A percentile compares a stretch with the other conserved stretches of the same genome.
phyloP scores from a whole-genome alignment of 2,113 vertebrate species.

The Epinephelus fuscoguttatus region DNA sequence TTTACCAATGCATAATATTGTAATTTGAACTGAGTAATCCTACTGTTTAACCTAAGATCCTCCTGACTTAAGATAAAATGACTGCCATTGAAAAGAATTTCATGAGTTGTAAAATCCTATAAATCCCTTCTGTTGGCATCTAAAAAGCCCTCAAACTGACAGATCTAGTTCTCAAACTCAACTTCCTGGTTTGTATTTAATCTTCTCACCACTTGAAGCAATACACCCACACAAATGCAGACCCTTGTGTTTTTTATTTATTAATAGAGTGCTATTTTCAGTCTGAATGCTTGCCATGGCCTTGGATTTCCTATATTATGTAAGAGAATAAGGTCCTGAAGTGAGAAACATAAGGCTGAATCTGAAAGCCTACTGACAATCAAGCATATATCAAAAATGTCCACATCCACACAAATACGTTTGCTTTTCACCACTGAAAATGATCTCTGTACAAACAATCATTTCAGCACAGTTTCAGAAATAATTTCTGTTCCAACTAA shows the following conservation, averaged over 20 bases:
- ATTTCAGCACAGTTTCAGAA: too few species aligned
- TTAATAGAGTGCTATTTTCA: background rate
- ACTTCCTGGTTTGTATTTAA: background rate
- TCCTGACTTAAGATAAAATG: background rate
- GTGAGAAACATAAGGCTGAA: background rate
- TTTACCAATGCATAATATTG: too few species aligned
- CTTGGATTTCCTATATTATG: background rate
- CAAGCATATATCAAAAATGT: too few species aligned
- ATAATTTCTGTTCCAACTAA: too few species aligned
- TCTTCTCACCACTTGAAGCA: background rate
- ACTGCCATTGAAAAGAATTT: background rate
- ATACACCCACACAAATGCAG: background rate
- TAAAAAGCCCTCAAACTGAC: background rate
- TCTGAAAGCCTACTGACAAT: background rate
- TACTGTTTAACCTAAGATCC: too few species aligned
- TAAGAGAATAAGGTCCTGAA: background rate
- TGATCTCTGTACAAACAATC: too few species aligned
- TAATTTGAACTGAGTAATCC: background rate
- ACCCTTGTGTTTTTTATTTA: background rate
- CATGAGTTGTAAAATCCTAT: too few species aligned
- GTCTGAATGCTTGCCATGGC: background rate
- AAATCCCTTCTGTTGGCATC: too few species aligned
- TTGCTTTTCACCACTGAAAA: too few species aligned
- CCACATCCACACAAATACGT: too few species aligned
- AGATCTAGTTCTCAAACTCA: background rate